Evolutionary conservation across 2,113 vertebrate species (phyloP).

Genomic region (Phylloscopus trochiloides): DNA sequence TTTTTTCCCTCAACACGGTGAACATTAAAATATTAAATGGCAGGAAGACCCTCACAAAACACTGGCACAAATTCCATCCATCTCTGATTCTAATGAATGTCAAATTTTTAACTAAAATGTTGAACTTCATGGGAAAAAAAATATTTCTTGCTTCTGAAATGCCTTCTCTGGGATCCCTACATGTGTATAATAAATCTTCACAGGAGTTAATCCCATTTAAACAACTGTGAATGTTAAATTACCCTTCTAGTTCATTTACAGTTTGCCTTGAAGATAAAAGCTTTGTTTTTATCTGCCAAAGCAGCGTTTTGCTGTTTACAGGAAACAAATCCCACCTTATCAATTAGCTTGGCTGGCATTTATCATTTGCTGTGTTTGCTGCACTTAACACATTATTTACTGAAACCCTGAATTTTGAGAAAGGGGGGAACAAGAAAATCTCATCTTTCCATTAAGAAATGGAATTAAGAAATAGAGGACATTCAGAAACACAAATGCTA

Average conservation of each 20-base stretch:
- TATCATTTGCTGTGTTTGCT: background rate
- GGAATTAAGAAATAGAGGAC: background rate
- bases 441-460: background rate
- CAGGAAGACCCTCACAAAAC: background rate
- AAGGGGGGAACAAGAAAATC: background rate
- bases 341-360: background rate
- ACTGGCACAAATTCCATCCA: rapidly evolving
- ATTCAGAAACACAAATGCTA: background rate
- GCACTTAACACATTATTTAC: background rate
- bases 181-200: background rate
- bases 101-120: background rate
- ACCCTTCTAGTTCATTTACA: background rate
- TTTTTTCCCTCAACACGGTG: background rate
- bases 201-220: background rate
- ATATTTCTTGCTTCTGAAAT: background rate
- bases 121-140: background rate
- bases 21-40: background rate
- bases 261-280: background rate
- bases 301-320: background rate
- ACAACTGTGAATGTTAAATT: background rate
- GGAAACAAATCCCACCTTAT: background rate
- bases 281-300: background rate
- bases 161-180: background rate
- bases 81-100: background rate
- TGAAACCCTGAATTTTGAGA: background rate